Base-by-base conservation (phyloP, 2,888 invertebrate genomes). In the Ichneumon xanthorius region DNA sequence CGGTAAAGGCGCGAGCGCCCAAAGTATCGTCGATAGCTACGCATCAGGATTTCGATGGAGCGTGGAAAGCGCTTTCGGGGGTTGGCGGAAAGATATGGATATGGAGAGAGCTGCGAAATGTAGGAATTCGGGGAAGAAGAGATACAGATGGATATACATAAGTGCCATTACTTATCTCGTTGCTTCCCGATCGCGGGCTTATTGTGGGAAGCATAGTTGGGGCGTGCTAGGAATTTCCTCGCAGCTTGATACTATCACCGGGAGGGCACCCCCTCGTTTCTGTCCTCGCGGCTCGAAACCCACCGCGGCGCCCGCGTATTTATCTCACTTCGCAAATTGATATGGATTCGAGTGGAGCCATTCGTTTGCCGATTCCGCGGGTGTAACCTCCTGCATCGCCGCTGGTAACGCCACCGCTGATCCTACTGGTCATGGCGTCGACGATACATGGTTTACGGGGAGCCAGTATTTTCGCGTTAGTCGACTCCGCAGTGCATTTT, bases 321-420 rank as follows among this genome's bases (percentile, higher is more conserved):
- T 85, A 82, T 76, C 73, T 76, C 85, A 80, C 67, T 80, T 77
- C 68, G 82, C 82, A 80, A 85, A 85, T 85, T 82, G 82, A 85
- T 85, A 85, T 76, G 76, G 75, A 85, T 82, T 79, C 61, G 77
- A 77, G 77, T 67, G 77, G 65, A 11, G 77, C 77, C 77, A 77
- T 77, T 77, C 77, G 77, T 77, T 77, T 37, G 65, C 50, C 77
- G 77, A 77, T 77, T 67, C 77, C 53, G 55, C n/a, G 50, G 55
- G 26, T 14, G 65, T 53, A 40, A n/a, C 33, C n/a, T 22, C 16
- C 53, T 50, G 14, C 9, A 48, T 22, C 0, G 37, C 14, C 19
- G 48, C 26, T 11, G 53, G 22, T 67, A 53, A 22, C 30, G 30
- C 61, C 30, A 33, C 16, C 37, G 53, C 55, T 19, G 77, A 65